Evolutionary conservation across 2,797 vertebrate genomes (phyloP), one percentile per base, ranked within the genome.

Genomic region (Amblyraja radiata): DNA sequence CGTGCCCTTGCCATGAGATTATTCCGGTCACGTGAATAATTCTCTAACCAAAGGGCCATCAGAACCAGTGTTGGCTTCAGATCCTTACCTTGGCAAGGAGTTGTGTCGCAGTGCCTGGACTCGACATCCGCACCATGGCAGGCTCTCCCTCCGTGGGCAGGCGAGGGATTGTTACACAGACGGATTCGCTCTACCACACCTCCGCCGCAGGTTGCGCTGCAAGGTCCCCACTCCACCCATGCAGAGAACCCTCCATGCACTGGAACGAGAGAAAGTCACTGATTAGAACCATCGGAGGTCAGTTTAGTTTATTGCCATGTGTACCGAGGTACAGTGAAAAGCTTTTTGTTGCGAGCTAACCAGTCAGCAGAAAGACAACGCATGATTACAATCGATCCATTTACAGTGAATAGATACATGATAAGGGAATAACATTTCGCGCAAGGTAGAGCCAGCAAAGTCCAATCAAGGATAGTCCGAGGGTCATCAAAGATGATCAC

Each of bases 221-320:
- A 98, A 0, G 96, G 95, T 61, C 95, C 95, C 97, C 97, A 98
- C 32, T 96, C 95, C 65, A 95, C 95, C 97, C 97, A 98, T 94
- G 93, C 95, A 2, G 97, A 97, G 94, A 95, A 97, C 14, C 96
- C 97, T 63, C 97, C 97, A 46, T 96, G 96, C 93, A 97, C 97
- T 97, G 93, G 36, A 71, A 32, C 46, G 93, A 63, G 81, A 5
- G 58, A 32, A 80, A 25, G 28, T 32, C 28, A 86, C 58, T 32
- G 61, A 14, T 32, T 11, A 1, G 28, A 86, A n/a, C 10, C 1
- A 61, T 11, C 58, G 54, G 23, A 28, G 25, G 81, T 10, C 54
- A 6, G 46, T 54, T 54, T 54, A 54, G 46, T 54, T 54, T 6
- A 6, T 54, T 54, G 46, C 46, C 46, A 54, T 6, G 46, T 54